Evolutionary conservation across 2,113 vertebrate genomes (phyloP).

Genomic region (Apteryx owenii): DNA sequence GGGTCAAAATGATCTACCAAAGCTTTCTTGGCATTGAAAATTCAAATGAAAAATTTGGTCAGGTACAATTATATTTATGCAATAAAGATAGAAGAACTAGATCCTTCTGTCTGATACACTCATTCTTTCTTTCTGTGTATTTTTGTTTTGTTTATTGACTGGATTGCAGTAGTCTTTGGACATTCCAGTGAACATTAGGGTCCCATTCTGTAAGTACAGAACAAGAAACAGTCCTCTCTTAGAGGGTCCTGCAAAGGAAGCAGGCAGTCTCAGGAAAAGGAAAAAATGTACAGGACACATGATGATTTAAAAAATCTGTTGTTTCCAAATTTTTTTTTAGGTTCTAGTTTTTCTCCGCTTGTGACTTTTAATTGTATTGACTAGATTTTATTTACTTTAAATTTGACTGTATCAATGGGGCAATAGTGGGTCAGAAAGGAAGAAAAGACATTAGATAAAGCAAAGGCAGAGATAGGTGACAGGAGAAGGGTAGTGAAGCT

Average conservation of each 20-base stretch:
- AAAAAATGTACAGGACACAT: neutral
- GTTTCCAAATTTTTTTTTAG: neutral
- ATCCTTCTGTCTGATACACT: neutral
- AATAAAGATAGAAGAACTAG: neutral
- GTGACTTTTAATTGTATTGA: neutral
- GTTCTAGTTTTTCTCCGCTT: neutral
- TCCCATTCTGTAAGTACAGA: neutral
- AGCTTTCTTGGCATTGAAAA: conserved; percentile 1
- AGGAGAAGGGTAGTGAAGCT: neutral
- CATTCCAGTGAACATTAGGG: neutral
- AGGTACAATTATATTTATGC: neutral
- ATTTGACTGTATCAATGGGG: neutral
- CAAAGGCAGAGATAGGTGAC: neutral
- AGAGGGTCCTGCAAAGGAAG: neutral
- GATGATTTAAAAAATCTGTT: neutral
- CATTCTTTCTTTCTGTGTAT: neutral
- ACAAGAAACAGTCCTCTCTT: neutral
- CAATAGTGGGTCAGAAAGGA: neutral
- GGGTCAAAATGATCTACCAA: conserved; percentile 18
- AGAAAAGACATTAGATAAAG: neutral
- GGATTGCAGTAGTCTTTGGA: neutral
- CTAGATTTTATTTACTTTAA: neutral
- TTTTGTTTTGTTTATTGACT: neutral
- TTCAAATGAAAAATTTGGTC: neutral
- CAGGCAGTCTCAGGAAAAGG: neutral